phyloP scores from a whole-genome alignment of 1,140 invertebrate genomes.

The Papilio glaucus region DNA sequence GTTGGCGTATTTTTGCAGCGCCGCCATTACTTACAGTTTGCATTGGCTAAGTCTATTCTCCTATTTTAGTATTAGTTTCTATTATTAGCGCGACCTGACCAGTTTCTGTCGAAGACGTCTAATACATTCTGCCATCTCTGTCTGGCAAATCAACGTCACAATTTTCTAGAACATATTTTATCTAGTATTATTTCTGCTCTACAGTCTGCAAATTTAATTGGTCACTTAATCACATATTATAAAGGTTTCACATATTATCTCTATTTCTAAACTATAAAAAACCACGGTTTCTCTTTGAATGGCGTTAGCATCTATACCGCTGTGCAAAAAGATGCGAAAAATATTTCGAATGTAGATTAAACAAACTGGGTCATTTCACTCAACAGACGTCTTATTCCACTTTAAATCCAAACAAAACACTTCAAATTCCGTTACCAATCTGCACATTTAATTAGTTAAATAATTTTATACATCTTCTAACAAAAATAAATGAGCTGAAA shows the following conservation, averaged over 20 bases:
- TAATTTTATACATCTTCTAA: background rate
- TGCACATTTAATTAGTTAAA: background rate
- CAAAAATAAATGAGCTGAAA: background rate
- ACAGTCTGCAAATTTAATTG: too few species aligned
- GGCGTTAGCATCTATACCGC: background rate
- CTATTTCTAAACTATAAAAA: background rate
- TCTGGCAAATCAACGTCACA: background rate
- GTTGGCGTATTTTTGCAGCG: background rate
- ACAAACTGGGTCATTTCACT: conserved; percentile 23
- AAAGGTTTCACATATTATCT: background rate
- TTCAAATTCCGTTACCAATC: conserved; percentile 8
- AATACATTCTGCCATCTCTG: background rate
- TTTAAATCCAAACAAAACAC: conserved; percentile 22
- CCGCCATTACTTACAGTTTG: background rate
- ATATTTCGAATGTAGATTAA: conserved; percentile 24
- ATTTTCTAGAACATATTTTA: background rate
- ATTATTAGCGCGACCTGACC: background rate
- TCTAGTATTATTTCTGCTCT: background rate
- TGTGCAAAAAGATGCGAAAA: conserved; percentile 9
- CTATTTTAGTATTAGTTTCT: background rate
- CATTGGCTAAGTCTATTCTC: background rate
- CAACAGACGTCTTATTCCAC: conserved; percentile 18
- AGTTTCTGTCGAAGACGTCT: background rate
- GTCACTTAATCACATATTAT: too few species aligned
- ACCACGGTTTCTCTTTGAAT: background rate